Percentiles rank a stretch among this genome's conserved stretches.
Conservation (phyloP, 2,888 invertebrate species). For the Hydroisotoma schaefferi region DNA sequence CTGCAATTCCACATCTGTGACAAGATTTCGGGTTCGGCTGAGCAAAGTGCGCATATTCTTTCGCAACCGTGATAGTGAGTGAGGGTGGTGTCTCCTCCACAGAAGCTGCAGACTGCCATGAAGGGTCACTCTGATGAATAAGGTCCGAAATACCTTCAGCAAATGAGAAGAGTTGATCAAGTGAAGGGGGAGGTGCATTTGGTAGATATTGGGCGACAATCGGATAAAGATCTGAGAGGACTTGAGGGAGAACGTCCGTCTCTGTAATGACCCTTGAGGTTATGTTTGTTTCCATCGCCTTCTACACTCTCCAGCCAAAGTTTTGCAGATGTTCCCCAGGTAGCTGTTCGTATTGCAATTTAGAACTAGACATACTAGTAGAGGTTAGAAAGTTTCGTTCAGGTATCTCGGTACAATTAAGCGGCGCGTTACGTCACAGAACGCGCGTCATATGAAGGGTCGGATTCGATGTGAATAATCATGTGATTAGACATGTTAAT, state of each 20-base stretch:
- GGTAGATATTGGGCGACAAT: neutral
- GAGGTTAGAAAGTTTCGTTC: no score
- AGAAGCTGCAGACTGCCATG: neutral
- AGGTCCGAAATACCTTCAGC: neutral
- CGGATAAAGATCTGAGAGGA: neutral
- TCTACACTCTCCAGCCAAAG: neutral
- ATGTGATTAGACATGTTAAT: no score
- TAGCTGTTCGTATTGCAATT: neutral
- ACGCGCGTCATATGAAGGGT: no score
- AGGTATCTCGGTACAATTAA: no score
- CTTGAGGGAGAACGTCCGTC: neutral
- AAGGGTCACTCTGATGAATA: neutral
- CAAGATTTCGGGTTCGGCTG: slow-evolving; percentile 1
- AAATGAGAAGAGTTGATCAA: neutral
- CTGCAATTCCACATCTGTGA: slow-evolving; percentile 11
- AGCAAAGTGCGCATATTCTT: neutral
- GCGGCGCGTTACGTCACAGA: no score
- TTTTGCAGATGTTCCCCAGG: slow-evolving; percentile 9
- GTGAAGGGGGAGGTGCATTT: neutral
- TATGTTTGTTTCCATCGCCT: neutral
- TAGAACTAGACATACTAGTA: neutral
- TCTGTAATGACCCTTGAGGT: neutral
- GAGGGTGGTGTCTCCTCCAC: neutral
- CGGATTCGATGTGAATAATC: no score
- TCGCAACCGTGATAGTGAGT: neutral